These are phyloP conservation scores for Chelon auratus DNA, from an alignment of 2,797 vertebrate genomes.

Conservation along the genomic window DNA sequence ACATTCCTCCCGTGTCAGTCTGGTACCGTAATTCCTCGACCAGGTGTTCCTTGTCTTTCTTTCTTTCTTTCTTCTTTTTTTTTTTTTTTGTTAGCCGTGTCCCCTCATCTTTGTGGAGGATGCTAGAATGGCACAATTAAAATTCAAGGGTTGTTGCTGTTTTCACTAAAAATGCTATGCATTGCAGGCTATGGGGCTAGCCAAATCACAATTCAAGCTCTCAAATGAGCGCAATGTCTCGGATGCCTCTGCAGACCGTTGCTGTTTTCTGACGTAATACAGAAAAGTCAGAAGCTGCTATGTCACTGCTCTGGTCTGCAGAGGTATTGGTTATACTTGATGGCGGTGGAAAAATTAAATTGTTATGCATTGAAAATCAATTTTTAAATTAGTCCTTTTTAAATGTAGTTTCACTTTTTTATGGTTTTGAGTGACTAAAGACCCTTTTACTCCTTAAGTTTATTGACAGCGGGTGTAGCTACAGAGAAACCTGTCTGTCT, in stretches of 20 bases:
- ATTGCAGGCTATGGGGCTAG: constrained; percentile 83
- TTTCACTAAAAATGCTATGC: constrained; percentile 85
- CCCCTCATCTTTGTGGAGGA: constrained; percentile 77
- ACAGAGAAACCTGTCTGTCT: constrained; percentile 91
- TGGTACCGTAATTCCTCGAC: constrained; percentile 31
- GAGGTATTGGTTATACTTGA: constrained; percentile 85
- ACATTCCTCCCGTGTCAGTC: constrained; percentile 65
- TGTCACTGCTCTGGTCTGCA: constrained; percentile 86
- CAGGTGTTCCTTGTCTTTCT: constrained; percentile 47
- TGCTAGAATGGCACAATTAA: constrained; percentile 81
- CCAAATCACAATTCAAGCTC: constrained; percentile 79
- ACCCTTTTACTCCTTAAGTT: constrained; percentile 57
- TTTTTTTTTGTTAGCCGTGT: constrained; percentile 49
- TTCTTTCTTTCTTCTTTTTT: constrained; percentile 7
- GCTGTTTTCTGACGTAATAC: constrained; percentile 88
- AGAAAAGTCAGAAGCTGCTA: constrained; percentile 90
- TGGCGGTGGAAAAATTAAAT: constrained; percentile 74
- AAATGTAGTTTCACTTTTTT: constrained; percentile 54
- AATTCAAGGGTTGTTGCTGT: constrained; percentile 63
- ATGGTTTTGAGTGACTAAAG: constrained; percentile 62
- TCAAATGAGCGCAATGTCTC: constrained; percentile 55
- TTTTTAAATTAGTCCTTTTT: constrained; percentile 75
- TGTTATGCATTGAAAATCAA: constrained; percentile 71
- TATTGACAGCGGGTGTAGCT: constrained; percentile 87
- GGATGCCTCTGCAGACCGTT: constrained; percentile 81